A percentile compares a stretch with the other conserved stretches of the same genome.
Evolutionary conservation across 2,888 invertebrate genomes (phyloP).

Genomic region (Philonicus albiceps): DNA sequence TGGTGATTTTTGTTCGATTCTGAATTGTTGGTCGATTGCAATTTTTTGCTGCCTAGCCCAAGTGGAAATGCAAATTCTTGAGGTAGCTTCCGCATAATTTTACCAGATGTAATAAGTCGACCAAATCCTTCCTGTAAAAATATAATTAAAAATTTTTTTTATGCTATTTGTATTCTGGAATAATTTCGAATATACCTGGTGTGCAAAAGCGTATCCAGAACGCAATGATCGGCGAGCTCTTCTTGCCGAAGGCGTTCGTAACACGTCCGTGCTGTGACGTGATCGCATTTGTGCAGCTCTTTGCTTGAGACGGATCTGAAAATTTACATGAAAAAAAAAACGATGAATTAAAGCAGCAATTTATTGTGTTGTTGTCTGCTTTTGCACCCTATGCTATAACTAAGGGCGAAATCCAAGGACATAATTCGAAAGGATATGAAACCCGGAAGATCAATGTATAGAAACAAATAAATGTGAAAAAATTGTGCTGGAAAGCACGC

Average conservation of each 20-base stretch:
- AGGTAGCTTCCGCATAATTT: conserved; percentile 89
- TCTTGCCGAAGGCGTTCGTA: conserved; percentile 86
- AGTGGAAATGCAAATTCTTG: conserved; percentile 82
- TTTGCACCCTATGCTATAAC: too few species aligned
- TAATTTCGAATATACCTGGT: conserved; percentile 76
- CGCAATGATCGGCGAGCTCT: conserved; percentile 90
- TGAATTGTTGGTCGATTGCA: conserved; percentile 52
- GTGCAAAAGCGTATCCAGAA: conserved; percentile 98
- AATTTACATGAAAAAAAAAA: not conserved
- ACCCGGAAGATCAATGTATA: too few species aligned
- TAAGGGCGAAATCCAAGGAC: too few species aligned
- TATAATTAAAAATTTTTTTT: not conserved
- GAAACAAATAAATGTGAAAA: too few species aligned
- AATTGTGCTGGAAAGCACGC: too few species aligned
- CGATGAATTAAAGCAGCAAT: not conserved
- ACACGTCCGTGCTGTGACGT: conserved; percentile 77
- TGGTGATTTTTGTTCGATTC: conserved; percentile 55
- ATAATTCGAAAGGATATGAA: too few species aligned
- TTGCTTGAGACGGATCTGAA: conserved; percentile 82
- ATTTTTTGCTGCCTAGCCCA: conserved; percentile 64
- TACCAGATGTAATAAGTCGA: conserved; percentile 94
- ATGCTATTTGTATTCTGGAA: too few species aligned
- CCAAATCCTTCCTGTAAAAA: conserved; percentile 83
- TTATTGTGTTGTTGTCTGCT: too few species aligned
- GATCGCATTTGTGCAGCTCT: conserved; percentile 73